Conservation (phyloP, 2,797 vertebrate genomes). For the Aldrovandia affinis region DNA sequence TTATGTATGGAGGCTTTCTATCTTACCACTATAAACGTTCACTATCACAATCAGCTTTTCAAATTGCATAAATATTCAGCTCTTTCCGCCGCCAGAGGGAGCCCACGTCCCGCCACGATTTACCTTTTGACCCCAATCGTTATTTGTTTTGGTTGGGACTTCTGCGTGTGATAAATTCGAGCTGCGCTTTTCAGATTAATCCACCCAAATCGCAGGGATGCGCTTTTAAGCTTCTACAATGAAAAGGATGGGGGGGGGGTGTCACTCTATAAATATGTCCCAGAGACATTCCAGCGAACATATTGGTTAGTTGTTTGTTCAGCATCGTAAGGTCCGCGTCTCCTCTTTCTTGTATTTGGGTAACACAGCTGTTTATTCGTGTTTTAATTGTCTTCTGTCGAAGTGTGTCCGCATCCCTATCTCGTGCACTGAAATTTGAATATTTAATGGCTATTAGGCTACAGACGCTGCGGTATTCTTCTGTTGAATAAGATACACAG, state of each 20-base stretch:
- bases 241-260: background rate
- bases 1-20: background rate
- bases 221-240: conserved; percentile 16
- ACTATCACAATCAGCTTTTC: background rate
- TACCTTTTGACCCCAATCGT: conserved; percentile 30
- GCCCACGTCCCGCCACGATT: conserved; percentile 6
- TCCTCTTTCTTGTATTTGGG: background rate
- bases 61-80: background rate
- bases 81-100: conserved; percentile 19
- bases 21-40: background rate
- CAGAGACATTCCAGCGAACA: background rate
- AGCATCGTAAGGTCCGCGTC: background rate
- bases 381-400: background rate
- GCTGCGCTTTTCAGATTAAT: conserved; percentile 24
- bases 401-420: background rate
- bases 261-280: background rate
- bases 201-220: background rate
- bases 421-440: background rate
- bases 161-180: conserved; percentile 5
- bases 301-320: background rate
- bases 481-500: background rate
- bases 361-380: background rate
- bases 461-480: background rate
- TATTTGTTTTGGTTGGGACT: conserved; percentile 27
- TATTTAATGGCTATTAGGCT: background rate